Evolutionary conservation across 2,797 vertebrate species (phyloP), one percentile per base, ranked within the genome.

Genomic region (Varecia variegata): DNA sequence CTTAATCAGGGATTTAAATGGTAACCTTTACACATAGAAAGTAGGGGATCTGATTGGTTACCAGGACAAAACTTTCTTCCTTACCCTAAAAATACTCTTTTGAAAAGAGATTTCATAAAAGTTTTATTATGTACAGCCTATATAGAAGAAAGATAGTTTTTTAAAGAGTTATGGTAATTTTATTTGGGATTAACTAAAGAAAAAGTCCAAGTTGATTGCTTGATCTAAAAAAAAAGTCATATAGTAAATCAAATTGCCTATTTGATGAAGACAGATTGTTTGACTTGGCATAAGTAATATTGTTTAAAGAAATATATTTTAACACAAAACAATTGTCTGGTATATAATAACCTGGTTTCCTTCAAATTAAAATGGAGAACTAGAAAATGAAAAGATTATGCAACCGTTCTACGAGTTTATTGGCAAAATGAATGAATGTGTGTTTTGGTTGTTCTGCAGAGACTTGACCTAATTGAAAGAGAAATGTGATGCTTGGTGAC

Each of bases 361-460:
- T 89, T 94, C 60, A 96, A 94, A 73, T 95, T 88, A 82, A 92
- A 0, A 0, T 11, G 88, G 67, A 54, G 50, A 14, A 91, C 79
- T 90, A 95, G 65, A 90, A 96, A 97, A 94, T 93, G 18, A 95
- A 94, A 94, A 95, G 30, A 93, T 97, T 90, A 47, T 88, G 27
- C 30, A 95, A 90, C 32, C 3, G 4, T 74, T 94, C 50, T 95
- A 74, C n/a, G 47, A 47, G 52, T 93, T 60, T 79, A 91, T 96
- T 97, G 97, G 73, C 80, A 95, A 12, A 70, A 68, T 93, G 58
- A 87, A 96, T 97, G 23, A n/a, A 82, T 3, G 15, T 23, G 13
- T 83, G 32, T 73, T 98, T 97, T 68, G 88, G 23, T 96, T 97
- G 92, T 32, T 98, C 90, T 95, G 77, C 56, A 93, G 96, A 97